Percentiles rank a stretch among this genome's conserved stretches.
These are phyloP conservation scores for Myotis pilosus DNA, from an alignment of 2,797 vertebrate genomes.

Conservation along the genomic window DNA sequence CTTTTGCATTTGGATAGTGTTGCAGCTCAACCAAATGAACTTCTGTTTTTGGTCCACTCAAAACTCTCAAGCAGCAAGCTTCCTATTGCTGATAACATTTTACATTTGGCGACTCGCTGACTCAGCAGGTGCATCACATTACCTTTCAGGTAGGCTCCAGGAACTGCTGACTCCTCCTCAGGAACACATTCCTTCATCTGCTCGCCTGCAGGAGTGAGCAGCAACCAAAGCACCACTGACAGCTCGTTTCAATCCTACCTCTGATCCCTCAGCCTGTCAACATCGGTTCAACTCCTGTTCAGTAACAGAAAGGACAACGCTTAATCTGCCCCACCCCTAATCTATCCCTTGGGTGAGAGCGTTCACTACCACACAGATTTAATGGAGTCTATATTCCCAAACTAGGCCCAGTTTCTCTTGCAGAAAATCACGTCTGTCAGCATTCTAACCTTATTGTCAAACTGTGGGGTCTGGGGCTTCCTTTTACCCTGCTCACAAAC, in stretches of 20 bases:
- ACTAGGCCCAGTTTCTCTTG: neutral
- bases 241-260: neutral
- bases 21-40: neutral
- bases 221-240: neutral
- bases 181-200: neutral
- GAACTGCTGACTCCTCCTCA: neutral
- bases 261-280: neutral
- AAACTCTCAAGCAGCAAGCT: neutral
- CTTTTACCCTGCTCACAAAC: neutral
- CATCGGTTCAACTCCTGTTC: neutral
- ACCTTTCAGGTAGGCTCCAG: neutral
- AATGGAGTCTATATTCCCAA: neutral
- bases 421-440: neutral
- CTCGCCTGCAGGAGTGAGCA: neutral
- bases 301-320: neutral
- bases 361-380: neutral
- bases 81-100: neutral
- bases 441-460: neutral
- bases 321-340: no score
- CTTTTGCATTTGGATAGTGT: neutral
- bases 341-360: neutral
- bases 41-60: neutral
- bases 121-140: neutral
- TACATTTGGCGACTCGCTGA: neutral
- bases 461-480: neutral